phyloP scores from a whole-genome alignment of 2,888 invertebrate species.

The Pachydiplax longipennis region DNA sequence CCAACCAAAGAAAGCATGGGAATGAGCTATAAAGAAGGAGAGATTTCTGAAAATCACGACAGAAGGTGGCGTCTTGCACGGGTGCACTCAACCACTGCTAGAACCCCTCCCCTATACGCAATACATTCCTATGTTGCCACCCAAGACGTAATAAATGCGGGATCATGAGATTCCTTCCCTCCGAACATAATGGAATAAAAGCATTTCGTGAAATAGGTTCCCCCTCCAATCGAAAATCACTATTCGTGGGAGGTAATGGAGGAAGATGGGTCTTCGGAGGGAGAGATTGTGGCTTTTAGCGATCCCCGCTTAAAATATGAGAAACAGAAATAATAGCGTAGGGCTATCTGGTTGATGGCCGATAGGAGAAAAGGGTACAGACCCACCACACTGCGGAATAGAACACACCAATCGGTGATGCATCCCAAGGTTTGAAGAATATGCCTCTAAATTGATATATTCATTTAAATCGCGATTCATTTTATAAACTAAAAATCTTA shows the following conservation, averaged over 20 bases:
- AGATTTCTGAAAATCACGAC: no score
- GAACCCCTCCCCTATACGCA: not conserved
- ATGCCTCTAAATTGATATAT: no score
- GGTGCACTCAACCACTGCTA: not conserved
- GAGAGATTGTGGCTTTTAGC: slow-evolving; percentile 33
- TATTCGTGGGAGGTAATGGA: not conserved
- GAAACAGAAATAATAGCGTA: not conserved
- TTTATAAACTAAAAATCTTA: no score
- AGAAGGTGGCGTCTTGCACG: no score
- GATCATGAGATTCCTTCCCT: slow-evolving; percentile 18
- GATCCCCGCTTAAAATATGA: slow-evolving; percentile 11
- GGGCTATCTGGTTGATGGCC: not conserved
- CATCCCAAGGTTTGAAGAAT: no score
- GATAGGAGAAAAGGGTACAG: not conserved
- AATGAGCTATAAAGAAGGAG: no score
- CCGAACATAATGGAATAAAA: slow-evolving; percentile 37
- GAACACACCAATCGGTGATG: no score
- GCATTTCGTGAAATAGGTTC: slow-evolving; percentile 38
- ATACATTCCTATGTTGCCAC: slow-evolving; percentile 36
- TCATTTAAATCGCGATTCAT: no score
- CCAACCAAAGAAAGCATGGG: no score
- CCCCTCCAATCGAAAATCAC: not conserved
- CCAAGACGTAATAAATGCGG: slow-evolving; percentile 45
- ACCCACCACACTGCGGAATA: no score
- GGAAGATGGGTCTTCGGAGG: not conserved